Percentiles rank a stretch among this genome's conserved stretches.
Conservation (phyloP, 2,888 invertebrate species). For the Sphinx pinastri region DNA sequence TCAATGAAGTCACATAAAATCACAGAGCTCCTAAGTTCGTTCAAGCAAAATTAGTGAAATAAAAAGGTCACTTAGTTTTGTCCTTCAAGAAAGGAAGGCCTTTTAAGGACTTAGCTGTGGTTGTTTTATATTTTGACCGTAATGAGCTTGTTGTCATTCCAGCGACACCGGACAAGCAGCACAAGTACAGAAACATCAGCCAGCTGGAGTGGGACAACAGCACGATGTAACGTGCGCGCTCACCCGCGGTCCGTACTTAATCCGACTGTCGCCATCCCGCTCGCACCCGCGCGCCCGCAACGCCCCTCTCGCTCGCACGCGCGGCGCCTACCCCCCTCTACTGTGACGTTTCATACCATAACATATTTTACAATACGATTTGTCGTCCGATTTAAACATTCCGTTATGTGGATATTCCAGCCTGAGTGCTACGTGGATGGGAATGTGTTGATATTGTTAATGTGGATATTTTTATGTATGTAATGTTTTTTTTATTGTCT, state of each 20-base stretch:
- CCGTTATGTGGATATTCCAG: conserved; percentile 27
- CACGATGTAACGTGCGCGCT: conserved; percentile 85
- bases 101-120: too few relatives aligned
- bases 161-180: conserved; percentile 80
- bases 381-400: conserved; percentile 30
- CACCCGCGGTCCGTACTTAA: conserved; percentile 52
- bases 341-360: conserved; percentile 14
- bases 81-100: too few relatives aligned
- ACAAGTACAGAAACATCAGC: conserved; percentile 89
- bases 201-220: conserved; percentile 92
- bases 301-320: conserved; percentile 41
- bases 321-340: conserved; percentile 26
- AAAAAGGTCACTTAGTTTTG: too few relatives aligned
- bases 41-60: too few relatives aligned
- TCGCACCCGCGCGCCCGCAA: conserved; percentile 40
- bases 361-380: conserved; percentile 20
- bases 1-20: neutral
- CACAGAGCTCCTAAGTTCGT: neutral
- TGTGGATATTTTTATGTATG: neutral
- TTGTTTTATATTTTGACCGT: neutral
- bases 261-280: conserved; percentile 41
- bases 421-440: neutral
- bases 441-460: conserved; percentile 8
- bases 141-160: conserved; percentile 31
- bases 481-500: neutral